phyloP scores from a whole-genome alignment of 2,888 invertebrate species.

The Heliconius sara region DNA sequence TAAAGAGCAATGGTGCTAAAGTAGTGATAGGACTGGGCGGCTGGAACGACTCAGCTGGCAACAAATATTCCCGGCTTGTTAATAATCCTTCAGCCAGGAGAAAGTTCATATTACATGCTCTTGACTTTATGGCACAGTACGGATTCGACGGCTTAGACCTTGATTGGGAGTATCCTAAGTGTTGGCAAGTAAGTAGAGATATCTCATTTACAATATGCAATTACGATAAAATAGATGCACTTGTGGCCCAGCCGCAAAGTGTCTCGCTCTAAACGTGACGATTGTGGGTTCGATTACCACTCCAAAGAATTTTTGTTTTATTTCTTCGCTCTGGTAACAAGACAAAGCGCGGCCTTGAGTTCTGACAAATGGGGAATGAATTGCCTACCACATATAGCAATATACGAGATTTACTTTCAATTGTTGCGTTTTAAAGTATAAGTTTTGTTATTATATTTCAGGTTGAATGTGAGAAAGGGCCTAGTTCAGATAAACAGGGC shows the following conservation, averaged over 20 bases:
- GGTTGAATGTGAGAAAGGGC: constrained; percentile 93
- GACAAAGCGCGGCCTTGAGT: too few species aligned
- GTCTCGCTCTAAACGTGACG: background rate
- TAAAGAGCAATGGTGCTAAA: constrained; percentile 89
- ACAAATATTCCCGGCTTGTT: constrained; percentile 93
- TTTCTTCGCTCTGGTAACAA: background rate
- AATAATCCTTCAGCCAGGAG: constrained; percentile 88
- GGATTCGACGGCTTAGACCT: constrained; percentile 96
- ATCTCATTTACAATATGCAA: background rate
- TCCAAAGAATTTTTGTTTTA: background rate
- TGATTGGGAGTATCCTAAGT: constrained; percentile 97
- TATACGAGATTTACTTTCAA: background rate
- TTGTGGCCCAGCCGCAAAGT: too few species aligned
- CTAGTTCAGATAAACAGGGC: constrained; percentile 90
- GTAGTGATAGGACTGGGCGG: constrained; percentile 95
- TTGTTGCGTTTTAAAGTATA: background rate
- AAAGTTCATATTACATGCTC: constrained; percentile 89
- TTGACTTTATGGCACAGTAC: constrained; percentile 90
- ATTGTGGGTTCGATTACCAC: background rate
- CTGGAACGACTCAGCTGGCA: constrained; percentile 96
- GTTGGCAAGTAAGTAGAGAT: constrained; percentile 88
- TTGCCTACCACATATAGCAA: too few species aligned
- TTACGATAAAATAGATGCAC: background rate
- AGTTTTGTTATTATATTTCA: constrained; percentile 55
- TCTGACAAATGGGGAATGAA: too few species aligned